phyloP scores from a whole-genome alignment of 2,888 invertebrate species.

The Lithophane semibrunnea region DNA sequence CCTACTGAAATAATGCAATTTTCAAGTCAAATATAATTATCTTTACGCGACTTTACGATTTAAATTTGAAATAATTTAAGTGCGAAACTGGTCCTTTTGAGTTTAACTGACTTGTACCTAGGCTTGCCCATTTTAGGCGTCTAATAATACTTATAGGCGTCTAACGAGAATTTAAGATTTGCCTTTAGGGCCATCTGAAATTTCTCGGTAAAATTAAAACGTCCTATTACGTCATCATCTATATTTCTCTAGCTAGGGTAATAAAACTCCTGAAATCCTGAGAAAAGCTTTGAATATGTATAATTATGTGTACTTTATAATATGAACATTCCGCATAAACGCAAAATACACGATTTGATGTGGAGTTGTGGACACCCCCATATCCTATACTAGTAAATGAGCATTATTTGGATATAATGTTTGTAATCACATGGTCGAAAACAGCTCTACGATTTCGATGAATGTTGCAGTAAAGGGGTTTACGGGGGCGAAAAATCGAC shows the following conservation, averaged over 20 bases:
- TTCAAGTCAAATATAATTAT: conserved; percentile 2
- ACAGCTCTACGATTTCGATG: no score
- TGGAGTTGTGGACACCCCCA: no score
- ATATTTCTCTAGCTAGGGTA: not conserved
- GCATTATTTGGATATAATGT: no score
- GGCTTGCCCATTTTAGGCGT: conserved; percentile 36
- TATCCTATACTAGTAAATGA: no score
- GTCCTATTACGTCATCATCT: conserved; percentile 5
- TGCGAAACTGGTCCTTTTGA: conserved; percentile 16
- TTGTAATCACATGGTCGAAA: no score
- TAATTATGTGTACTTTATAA: not conserved
- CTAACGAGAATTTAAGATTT: conserved; percentile 42
- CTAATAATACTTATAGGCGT: conserved; percentile 51
- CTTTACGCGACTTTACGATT: not conserved
- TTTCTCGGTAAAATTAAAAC: conserved; percentile 11
- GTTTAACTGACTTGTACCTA: conserved; percentile 27
- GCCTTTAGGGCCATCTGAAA: conserved; percentile 34
- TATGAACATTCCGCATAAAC: not conserved
- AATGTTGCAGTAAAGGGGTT: no score
- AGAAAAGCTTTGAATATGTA: not conserved
- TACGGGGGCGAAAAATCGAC: no score
- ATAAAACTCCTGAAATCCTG: not conserved
- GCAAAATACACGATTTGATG: no score
- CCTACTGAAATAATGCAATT: conserved; percentile 18
- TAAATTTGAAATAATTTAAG: no score